Base-by-base conservation (phyloP, 2,113 vertebrate species). In the Ancistrus triradiatus region DNA sequence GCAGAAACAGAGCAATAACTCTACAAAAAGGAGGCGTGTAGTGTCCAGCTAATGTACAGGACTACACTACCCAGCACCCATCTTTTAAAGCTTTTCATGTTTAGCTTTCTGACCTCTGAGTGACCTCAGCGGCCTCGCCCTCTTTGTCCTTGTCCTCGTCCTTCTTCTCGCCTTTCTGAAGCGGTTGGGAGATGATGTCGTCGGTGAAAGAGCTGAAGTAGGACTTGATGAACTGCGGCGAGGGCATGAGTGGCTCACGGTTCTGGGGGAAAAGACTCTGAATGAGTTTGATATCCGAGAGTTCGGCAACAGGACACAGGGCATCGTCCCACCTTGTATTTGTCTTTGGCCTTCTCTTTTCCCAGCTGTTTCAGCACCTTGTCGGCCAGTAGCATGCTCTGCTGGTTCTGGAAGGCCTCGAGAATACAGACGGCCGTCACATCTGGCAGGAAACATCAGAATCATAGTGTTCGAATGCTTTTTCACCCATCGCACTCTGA, bases 191-290 rank as follows among this genome's bases (percentile, higher is more conserved):
- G 83, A 99, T 97, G 24, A 99, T 93, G 84, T 99, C 96, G 70
- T 99, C 96, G 0, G 95, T 98, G 86, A 99, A 99, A 19, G 96
- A 99, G 84, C 94, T 96, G 74, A 99, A 99, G 85, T 99, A 99
- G 52, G 95, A 97, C 79, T 99, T 99, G 82, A 99, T 99, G 81
- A 99, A 99, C 84, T 99, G 96, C 66, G 96, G 96, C 1, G 96
- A 99, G 37, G 96, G 95, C 96, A 99, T 99, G 84, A 99, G 85
- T 19, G 96, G 95, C 73, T 98, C 96, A 42, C 96, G 93, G 79
- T 95, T 99, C 96, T 99, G 79, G 49, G 85, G 77, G 50, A 17
- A 66, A 51, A 27, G n/a, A 18, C 33, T 22, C 15, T n/a, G n/a
- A n/a, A n/a, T n/a, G n/a, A n/a, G n/a, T n/a, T n/a, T n/a, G n/a